Evolutionary conservation across 2,113 vertebrate genomes (phyloP).

Genomic region (Cyrtonyx montezumae): DNA sequence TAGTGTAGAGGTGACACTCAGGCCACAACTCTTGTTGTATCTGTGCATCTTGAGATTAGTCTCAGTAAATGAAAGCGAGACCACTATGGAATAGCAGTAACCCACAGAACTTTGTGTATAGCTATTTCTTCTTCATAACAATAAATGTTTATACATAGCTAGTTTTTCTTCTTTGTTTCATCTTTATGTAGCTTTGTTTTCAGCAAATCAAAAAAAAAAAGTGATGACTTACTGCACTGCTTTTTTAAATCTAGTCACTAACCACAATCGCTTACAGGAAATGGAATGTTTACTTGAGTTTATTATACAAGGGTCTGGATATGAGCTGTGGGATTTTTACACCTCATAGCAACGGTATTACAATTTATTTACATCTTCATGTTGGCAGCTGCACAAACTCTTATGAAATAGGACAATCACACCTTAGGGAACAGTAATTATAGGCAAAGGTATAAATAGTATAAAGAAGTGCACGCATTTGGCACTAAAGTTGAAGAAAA

Average conservation of each 20-base stretch:
- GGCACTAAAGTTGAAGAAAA: conserved; percentile 83
- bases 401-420: conserved; percentile 90
- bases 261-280: conserved; percentile 91
- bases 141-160: neutral
- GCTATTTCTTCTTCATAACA: neutral
- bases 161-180: conserved; percentile 42
- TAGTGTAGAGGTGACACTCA: neutral
- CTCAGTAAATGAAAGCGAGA: neutral
- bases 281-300: conserved; percentile 92
- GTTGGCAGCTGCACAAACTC: conserved; percentile 91
- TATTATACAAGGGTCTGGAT: conserved; percentile 90
- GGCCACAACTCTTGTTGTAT: neutral
- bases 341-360: conserved; percentile 91
- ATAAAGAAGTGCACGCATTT: conserved; percentile 79
- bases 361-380: conserved; percentile 96
- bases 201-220: conserved; percentile 70
- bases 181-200: conserved; percentile 80
- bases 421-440: conserved; percentile 89
- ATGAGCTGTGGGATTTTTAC: conserved; percentile 89
- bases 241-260: conserved; percentile 85
- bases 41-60: neutral
- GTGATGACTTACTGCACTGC: conserved; percentile 80
- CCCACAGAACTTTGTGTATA: neutral
- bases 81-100: neutral
- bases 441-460: conserved; percentile 88